A percentile compares a stretch with the other conserved stretches of the same genome.
Conservation (phyloP, 2,888 invertebrate genomes). For the Aleiodes testaceus region DNA sequence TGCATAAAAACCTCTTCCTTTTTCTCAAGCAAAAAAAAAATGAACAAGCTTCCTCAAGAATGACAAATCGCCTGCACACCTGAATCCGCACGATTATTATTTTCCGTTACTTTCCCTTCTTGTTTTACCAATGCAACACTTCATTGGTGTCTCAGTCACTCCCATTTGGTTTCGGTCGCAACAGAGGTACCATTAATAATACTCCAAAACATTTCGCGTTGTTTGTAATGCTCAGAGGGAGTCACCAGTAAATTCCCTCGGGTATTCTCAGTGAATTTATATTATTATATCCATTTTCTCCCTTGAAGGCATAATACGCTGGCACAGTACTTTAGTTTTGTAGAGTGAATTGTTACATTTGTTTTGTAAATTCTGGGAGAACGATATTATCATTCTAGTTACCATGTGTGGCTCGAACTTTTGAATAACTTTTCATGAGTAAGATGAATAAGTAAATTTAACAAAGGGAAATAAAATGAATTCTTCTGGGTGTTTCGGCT, state of each 20-base stretch:
- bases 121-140: not conserved
- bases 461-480: too few species aligned
- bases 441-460: too few species aligned
- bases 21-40: not conserved
- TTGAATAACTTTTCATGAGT: too few species aligned
- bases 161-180: slow-evolving; percentile 10
- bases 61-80: too few species aligned
- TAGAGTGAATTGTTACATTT: slow-evolving; percentile 6
- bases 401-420: too few species aligned
- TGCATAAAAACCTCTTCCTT: slow-evolving; percentile 25
- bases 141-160: not conserved
- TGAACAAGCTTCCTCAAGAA: not conserved
- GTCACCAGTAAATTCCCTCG: slow-evolving; percentile 23
- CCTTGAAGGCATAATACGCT: slow-evolving; percentile 6
- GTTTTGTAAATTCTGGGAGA: slow-evolving; percentile 14
- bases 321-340: slow-evolving; percentile 10
- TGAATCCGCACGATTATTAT: slow-evolving; percentile 35
- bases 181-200: slow-evolving; percentile 47
- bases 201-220: slow-evolving; percentile 47
- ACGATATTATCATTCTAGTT: not conserved
- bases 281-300: slow-evolving; percentile 36
- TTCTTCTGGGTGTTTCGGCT: too few species aligned
- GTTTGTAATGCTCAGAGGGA: slow-evolving; percentile 20
- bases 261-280: slow-evolving; percentile 35
- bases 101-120: slow-evolving; percentile 34